Conservation (phyloP, 2,113 vertebrate genomes). For the Pluvialis apricaria region DNA sequence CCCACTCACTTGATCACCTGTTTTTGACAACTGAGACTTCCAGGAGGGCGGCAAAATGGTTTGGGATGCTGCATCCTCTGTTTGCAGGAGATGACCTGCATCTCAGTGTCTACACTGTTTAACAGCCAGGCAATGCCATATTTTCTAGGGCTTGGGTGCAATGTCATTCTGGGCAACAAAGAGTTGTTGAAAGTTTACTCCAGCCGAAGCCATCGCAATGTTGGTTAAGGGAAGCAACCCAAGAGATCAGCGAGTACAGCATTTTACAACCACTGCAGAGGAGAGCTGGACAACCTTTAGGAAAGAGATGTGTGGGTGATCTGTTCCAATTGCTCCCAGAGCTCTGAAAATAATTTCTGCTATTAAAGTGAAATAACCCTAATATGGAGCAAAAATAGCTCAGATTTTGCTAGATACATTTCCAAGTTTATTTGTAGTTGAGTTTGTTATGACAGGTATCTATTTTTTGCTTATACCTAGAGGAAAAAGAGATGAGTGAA, state of each 20-base stretch:
- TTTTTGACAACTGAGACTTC: neutral
- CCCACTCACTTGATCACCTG: neutral
- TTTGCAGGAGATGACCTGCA: neutral
- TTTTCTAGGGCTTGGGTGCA: neutral
- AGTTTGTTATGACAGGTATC: neutral
- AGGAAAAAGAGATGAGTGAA: neutral
- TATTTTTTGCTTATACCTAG: neutral
- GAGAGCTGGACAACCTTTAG: neutral
- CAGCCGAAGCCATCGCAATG: neutral
- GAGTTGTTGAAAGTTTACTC: neutral
- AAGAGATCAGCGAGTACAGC: neutral
- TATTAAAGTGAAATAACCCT: neutral
- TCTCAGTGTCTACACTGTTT: neutral
- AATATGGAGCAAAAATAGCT: neutral
- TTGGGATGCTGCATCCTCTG: neutral
- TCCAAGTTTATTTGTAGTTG: neutral
- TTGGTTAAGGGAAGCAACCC: neutral
- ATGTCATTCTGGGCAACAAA: neutral
- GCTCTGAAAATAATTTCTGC: neutral
- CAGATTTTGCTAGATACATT: neutral
- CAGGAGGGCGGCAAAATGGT: neutral
- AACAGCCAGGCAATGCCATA: accelerated
- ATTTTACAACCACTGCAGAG: neutral
- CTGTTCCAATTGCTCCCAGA: neutral
- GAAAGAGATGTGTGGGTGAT: neutral